Evolutionary conservation across 2,797 vertebrate species (phyloP), one percentile per base, ranked within the genome.

Genomic region (Xenopus petersii): DNA sequence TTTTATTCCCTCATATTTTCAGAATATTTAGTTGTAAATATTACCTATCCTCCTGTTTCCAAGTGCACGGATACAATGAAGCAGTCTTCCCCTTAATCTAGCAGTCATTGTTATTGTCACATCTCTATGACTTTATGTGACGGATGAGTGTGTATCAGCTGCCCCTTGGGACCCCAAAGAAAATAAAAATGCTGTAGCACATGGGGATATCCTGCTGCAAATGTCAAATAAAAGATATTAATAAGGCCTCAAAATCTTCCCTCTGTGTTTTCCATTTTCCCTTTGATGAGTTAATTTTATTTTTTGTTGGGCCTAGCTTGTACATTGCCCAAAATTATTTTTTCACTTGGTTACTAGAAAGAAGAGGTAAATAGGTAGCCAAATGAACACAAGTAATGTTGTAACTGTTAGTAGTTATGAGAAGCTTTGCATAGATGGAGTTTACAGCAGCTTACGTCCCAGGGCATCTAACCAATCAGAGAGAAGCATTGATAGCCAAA

Each of bases 201-300:
- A 42, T 60, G 68, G 56, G 68, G 68, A 47, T 60, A 70, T 24
- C 56, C 55, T 60, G 49, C 21, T 60, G 56, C 55, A 46, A 10
- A 60, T 48, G 68, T 26, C 55, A 70, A 60, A 70, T 70, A 59
- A 70, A 70, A 70, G 59, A 59, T 70, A 60, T 70, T 70, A 61
- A 70, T 48, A 26, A n/a, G 17, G 13, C 10, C 0, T 58, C 56
- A 4, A 30, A 48, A 24, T 70, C 56, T 47, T 60, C 68, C 8
- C 33, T 24, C 15, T 16, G 24, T 17, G 4, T 21, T 58, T 60
- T 59, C 9, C 5, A 9, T 17, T 60, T 60, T 60, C 9, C 9
- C 24, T 60, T 8, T 60, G n/a, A 58, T 58, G 55, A 58, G 36
- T 42, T 1, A 42, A 7, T 42, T 42, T 42, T 7, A 42, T 42